Evolutionary conservation across 1,140 invertebrate species (phyloP), one percentile per base, ranked within the genome.

Genomic region (Drosophila pseudoobscura): DNA sequence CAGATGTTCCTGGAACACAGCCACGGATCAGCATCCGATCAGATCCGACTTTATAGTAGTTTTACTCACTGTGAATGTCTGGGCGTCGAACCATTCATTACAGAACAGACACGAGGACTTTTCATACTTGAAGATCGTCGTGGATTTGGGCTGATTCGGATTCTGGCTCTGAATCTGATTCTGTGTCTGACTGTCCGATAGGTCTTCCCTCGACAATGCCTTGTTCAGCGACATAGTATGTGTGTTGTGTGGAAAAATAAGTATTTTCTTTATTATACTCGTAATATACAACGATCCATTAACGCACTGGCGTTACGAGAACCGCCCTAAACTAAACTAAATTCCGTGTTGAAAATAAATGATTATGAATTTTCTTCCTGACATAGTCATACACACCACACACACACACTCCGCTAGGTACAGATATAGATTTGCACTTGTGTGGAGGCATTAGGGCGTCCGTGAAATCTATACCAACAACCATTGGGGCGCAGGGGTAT

Each of bases 81-180:
- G 93, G 52, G 93, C 92, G 41, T 94, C 93, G 50, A 95, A 92
- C 71, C 92, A 87, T 26, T 94, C 93, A 57, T 93, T 94, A 83
- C 94, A 95, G 66, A 94, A 94, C 57, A 94, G 94, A 68, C 94
- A 95, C 6, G 93, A 85, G 13, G 92, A 92, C 56, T 92, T 92
- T 57, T 91, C 85, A 60, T 91, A 92, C 52, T 91, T 91, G 35
- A 91, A 46, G 31, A 91, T 84, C 11, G 90, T 91, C 11, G 85
- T 90, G 5, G 89, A 80, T 35, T 88, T 88, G 2, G 58, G 49
- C n/a, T 59, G 43, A 5, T 55, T 63, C 9, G 52, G 52, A 17
- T 13, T 63, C 11, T 56, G 52, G n/a, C n/a, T 64, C 24, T 26
- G 24, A 5, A 5, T 45, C 13, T 60, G 75, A 1, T 8, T 59